Conservation (phyloP, 2,888 invertebrate genomes). For the Torymus auratus region DNA sequence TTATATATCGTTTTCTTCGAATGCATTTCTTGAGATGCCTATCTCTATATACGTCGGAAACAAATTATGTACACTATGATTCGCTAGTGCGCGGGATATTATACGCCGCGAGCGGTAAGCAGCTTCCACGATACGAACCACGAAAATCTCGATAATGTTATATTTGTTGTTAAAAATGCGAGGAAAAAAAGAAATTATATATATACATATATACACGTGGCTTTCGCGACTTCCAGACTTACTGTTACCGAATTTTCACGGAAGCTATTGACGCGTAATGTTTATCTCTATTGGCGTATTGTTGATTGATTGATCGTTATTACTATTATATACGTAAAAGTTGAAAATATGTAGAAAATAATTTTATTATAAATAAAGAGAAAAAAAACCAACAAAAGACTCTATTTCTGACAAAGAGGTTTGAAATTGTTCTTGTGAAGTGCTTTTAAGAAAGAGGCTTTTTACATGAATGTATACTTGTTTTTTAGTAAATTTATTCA, state of each 20-base stretch:
- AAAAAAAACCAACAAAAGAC: conserved; percentile 24
- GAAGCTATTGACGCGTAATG: conserved; percentile 7
- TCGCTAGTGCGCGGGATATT: conserved; percentile 25
- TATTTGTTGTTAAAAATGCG: conserved; percentile 13
- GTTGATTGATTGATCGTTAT: conserved; percentile 48
- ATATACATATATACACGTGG: background rate
- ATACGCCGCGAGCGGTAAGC: background rate
- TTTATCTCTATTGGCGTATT: conserved; percentile 39
- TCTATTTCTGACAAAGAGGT: background rate
- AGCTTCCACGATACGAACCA: no score
- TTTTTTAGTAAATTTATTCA: conserved; percentile 54
- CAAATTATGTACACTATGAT: conserved; percentile 28
- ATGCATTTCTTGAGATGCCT: conserved; percentile 43
- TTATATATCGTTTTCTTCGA: background rate
- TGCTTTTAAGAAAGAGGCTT: conserved; percentile 44
- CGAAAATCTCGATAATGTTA: no score
- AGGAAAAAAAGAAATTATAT: background rate
- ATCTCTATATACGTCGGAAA: background rate
- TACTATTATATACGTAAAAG: conserved; percentile 37
- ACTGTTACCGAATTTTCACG: conserved; percentile 21
- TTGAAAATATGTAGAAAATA: conserved; percentile 52
- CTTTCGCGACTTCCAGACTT: conserved; percentile 32
- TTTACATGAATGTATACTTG: conserved; percentile 38
- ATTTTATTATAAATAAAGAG: conserved; percentile 58
- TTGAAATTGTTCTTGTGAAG: background rate